A percentile compares a stretch with the other conserved stretches of the same genome.
Conservation (phyloP, 2,113 vertebrate genomes). For the Centropus unirufus region DNA sequence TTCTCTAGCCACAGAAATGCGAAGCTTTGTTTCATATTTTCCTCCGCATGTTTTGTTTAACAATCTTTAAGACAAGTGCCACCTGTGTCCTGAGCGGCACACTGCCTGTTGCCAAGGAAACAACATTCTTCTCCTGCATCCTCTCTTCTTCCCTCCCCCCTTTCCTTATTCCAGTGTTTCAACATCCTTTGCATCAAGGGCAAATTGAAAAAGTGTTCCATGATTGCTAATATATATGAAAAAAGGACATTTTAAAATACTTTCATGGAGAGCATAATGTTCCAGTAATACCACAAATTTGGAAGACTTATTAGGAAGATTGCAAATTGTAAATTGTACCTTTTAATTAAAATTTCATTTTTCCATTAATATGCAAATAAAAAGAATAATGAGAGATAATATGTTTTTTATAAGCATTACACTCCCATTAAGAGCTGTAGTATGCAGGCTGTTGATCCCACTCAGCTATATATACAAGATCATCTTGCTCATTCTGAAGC, state of each 20-base stretch:
- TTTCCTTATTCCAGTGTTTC: not conserved
- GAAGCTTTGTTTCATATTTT: slow-evolving; percentile 4
- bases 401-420: not conserved
- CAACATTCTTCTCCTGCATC: not conserved
- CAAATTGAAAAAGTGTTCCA: not conserved
- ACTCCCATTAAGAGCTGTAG: not conserved
- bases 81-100: slow-evolving; percentile 13
- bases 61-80: slow-evolving; percentile 8
- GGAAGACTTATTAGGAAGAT: not conserved
- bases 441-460: not conserved
- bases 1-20: not conserved
- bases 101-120: slow-evolving; percentile 66
- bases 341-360: not conserved
- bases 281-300: not conserved
- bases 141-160: not conserved
- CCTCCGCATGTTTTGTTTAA: not conserved
- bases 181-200: not conserved
- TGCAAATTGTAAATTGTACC: not conserved
- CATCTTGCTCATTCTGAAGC: not conserved
- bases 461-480: not conserved
- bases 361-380: not conserved
- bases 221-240: not conserved
- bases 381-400: not conserved
- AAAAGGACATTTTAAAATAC: not conserved
- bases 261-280: not conserved